phyloP scores from a whole-genome alignment of 2,113 vertebrate genomes.

The Anas platyrhynchos region DNA sequence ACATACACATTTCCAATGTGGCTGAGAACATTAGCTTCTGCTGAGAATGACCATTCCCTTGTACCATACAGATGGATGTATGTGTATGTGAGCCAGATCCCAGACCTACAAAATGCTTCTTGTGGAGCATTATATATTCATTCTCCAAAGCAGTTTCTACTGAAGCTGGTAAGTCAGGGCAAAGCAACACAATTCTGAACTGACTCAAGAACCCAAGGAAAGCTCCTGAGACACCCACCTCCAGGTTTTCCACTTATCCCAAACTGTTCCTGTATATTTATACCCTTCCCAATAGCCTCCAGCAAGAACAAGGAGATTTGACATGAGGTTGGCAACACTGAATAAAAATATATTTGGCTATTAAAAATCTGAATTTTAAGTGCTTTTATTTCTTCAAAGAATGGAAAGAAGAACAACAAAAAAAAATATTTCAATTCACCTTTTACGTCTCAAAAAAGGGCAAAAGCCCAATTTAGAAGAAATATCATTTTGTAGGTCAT shows the following conservation, averaged over 20 bases:
- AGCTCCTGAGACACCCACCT: neutral
- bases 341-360: neutral
- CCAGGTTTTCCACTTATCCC: neutral
- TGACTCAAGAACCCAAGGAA: neutral
- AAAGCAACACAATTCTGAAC: neutral
- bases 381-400: neutral
- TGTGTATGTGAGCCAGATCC: too few species aligned
- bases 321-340: neutral
- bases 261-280: neutral
- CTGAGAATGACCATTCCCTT: neutral
- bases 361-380: neutral
- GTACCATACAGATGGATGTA: neutral
- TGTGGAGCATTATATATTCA: neutral
- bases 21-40: neutral
- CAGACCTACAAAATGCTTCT: neutral
- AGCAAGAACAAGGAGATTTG: neutral
- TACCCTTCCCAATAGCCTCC: neutral
- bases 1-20: neutral
- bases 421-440: constrained; percentile 1
- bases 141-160: neutral
- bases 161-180: neutral
- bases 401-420: neutral
- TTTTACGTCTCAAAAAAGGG: constrained; percentile 1
- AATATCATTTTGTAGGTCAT: constrained; percentile 27
- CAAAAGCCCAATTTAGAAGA: constrained; percentile 33